Base-by-base conservation (phyloP, 2,113 vertebrate genomes). In the Zingel zingel region DNA sequence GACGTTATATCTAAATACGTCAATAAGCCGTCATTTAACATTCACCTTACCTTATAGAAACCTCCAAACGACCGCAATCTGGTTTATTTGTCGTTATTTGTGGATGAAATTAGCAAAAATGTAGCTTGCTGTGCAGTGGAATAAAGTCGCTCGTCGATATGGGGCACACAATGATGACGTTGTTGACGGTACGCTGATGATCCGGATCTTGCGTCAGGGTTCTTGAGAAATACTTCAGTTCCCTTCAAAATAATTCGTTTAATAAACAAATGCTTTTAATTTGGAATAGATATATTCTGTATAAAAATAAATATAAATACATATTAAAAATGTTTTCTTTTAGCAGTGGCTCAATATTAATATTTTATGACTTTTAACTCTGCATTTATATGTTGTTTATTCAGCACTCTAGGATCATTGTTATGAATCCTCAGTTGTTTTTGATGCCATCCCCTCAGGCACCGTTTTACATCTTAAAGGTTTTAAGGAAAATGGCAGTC, bases 91-190 rank as follows among this genome's bases (percentile, higher is more conserved):
- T 33, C 18, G 16, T 15, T 43, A 0, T 54, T 53, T 0, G 14
- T 45, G 0, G 25, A 0, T 8, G 1, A 51, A 66, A 86, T 19
- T 0, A 10, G 15, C 0, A 0, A 6, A 66, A 61, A 12, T 6
- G 5, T 16, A 2, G 25, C 45, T 62, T 1, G 39, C 2, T 23
- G 15, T 6, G 1, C 4, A 5, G 19, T 54, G 5, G 1, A 12
- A 36, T 1, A 5, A 30, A 0, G 14, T 72, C 43, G 25, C 56
- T 59, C 21, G 3, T 90, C 69, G 39, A 11, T 10, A 3, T 62
- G 2, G 68, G 84, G 64, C 88, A 13, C 79, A 5, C 1, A 84
- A 5, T 86, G 81, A 92, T 92, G 92, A 92, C 89, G 92, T 6
- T 65, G 8, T 39, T 39, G 39, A 39, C 39, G 39, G 5, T 1